phyloP scores from a whole-genome alignment of 53 echinoderm and acorn worm species.

The Patiria pectinifera region DNA sequence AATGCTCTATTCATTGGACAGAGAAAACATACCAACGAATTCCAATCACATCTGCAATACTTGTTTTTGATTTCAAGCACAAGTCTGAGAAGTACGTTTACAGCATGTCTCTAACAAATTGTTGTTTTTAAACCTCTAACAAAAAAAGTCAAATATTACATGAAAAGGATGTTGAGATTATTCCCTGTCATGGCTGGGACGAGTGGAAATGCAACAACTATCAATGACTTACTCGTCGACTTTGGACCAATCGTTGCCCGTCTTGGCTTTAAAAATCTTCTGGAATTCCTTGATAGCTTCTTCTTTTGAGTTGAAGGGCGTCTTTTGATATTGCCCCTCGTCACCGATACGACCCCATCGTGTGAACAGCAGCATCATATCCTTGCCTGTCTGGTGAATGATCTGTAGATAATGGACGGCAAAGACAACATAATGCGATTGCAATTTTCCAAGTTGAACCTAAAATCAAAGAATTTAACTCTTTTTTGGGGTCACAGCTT shows the following conservation, averaged over 20 bases:
- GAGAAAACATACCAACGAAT: too few relatives aligned
- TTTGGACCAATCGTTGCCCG: slow-evolving; percentile 86
- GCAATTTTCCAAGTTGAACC: neutral
- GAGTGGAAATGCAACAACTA: neutral
- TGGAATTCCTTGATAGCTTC: slow-evolving; percentile 87
- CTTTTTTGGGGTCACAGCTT: too few relatives aligned
- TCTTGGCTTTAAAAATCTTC: slow-evolving; percentile 93
- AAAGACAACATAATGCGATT: neutral
- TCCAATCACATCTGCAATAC: too few relatives aligned
- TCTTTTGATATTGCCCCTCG: slow-evolving; percentile 87
- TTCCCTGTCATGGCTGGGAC: too few relatives aligned
- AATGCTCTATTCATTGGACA: too few relatives aligned
- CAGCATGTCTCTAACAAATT: too few relatives aligned
- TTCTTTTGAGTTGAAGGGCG: slow-evolving; percentile 75
- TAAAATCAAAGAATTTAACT: neutral
- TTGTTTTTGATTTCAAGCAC: too few relatives aligned
- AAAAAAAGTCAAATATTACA: too few relatives aligned
- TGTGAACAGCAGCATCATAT: slow-evolving; percentile 85
- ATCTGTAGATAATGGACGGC: slow-evolving; percentile 52
- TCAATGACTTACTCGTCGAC: slow-evolving; percentile 80
- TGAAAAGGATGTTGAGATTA: too few relatives aligned
- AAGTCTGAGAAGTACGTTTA: too few relatives aligned
- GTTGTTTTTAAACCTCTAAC: too few relatives aligned
- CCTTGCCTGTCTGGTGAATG: slow-evolving; percentile 90
- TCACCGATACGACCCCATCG: slow-evolving; percentile 91